Evolutionary conservation across 2,797 vertebrate species (phyloP), one percentile per base, ranked within the genome.

Genomic region (Valencia hispanica): DNA sequence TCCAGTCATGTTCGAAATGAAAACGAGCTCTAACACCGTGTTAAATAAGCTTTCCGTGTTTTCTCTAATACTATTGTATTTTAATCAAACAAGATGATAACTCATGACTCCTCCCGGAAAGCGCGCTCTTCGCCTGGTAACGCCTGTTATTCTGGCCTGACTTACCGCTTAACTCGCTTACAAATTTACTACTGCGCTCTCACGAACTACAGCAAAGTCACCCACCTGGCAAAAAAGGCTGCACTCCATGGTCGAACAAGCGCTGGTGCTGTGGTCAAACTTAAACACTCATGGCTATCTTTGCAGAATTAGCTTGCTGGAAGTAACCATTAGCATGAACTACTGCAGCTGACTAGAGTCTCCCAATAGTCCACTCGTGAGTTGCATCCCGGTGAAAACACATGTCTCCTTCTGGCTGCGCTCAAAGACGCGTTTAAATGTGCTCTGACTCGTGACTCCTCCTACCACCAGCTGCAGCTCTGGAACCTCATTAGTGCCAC

Each of bases 221-320:
- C 84, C 27, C 73, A 86, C 84, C 81, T 76, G 72, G 7, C 84
- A 86, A 18, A 4, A 1, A 17, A 81, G 2, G 5, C 17, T 27
- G 48, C 9, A 9, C 14, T 36, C 30, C 83, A 82, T 85, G 3
- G 9, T 63, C 3, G 14, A 18, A 18, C 30, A 43, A 43, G 65
- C 43, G 12, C 39, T 17, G 36, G 3, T 9, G 51, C 12, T 20
- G 59, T 1, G 30, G 18, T 1, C 36, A 17, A 51, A 65, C 30
- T 1, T 4, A 9, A 51, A 36, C 6, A 17, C 8, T 18, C 57
- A 34, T 34, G 14, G 30, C 57, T 25, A 2, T 66, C 51, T 48
- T 12, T 12, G 18, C 1, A 17, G 50, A 32, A 63, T 32, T 7
- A 59, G 12, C 22, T 8, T 0, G 0, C 1, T 6, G 6, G 30